phyloP scores from a whole-genome alignment of 2,797 vertebrate genomes.

The Phalloptychus januarius region DNA sequence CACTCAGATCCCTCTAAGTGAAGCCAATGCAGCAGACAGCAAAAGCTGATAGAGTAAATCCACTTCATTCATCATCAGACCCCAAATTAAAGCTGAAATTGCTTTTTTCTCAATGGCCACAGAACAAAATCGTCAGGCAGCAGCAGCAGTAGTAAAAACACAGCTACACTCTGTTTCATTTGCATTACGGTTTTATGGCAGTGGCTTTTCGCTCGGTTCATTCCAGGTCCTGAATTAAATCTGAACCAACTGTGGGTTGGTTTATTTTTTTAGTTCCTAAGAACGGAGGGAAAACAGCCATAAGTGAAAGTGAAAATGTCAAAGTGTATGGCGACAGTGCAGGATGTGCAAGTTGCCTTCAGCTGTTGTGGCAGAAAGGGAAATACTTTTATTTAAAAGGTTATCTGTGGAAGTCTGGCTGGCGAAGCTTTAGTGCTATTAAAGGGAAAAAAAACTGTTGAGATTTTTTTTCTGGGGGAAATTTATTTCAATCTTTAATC shows the following conservation, averaged over 20 bases:
- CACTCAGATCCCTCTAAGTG: conserved; percentile 31
- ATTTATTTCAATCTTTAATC: not conserved
- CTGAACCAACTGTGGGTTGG: conserved; percentile 17
- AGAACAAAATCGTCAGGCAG: conserved; percentile 29
- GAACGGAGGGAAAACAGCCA: conserved; percentile 26
- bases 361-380: conserved; percentile 21
- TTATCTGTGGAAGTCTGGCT: not conserved
- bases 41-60: conserved; percentile 38
- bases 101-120: conserved; percentile 41
- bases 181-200: conserved; percentile 45
- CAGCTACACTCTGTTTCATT: conserved; percentile 29
- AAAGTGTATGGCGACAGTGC: conserved; percentile 29
- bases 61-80: conserved; percentile 28
- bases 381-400: conserved; percentile 8
- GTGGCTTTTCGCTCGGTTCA: conserved; percentile 35
- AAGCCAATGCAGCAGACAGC: conserved; percentile 5
- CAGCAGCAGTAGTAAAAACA: conserved; percentile 37
- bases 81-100: conserved; percentile 49
- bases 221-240: conserved; percentile 47
- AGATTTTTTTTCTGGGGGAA: not conserved
- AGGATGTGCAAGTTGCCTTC: conserved; percentile 12
- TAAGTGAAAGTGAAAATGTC: conserved; percentile 54
- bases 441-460: not conserved
- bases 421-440: not conserved
- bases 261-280: not conserved